A percentile compares a stretch with the other conserved stretches of the same genome.
These are phyloP conservation scores for Nymphalis c-album DNA, from an alignment of 2,888 invertebrate species.

Conservation along the genomic window DNA sequence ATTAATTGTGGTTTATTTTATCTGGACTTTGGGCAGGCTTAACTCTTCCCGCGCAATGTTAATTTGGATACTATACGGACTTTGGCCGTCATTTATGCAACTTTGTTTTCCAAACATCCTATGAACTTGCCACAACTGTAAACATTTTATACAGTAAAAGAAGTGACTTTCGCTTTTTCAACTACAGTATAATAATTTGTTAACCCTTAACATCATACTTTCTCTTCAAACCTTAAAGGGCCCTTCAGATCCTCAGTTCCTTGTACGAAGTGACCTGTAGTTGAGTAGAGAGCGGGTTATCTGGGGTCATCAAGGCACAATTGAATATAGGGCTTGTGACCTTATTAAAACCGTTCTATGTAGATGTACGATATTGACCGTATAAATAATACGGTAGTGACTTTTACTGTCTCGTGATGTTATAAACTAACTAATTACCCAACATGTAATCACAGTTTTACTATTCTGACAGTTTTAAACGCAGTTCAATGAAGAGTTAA, in stretches of 20 bases:
- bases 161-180: constrained; percentile 20
- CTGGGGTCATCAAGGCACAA: constrained; percentile 54
- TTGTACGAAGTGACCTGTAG: constrained; percentile 62
- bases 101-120: neutral
- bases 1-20: too few species aligned
- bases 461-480: too few species aligned
- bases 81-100: too few species aligned
- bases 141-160: neutral
- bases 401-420: constrained; percentile 7
- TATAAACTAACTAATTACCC: neutral
- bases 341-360: constrained; percentile 39
- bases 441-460: too few species aligned
- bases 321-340: constrained; percentile 44
- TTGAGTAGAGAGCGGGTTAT: constrained; percentile 63
- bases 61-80: too few species aligned
- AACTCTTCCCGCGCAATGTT: too few species aligned
- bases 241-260: constrained; percentile 56
- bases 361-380: constrained; percentile 29
- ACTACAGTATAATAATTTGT: constrained; percentile 36
- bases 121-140: neutral
- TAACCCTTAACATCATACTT: constrained; percentile 53
- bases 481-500: too few species aligned
- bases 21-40: too few species aligned
- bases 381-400: constrained; percentile 27
- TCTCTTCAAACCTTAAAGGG: constrained; percentile 60